phyloP scores from a whole-genome alignment of 2,113 vertebrate species.

The Aptenodytes forsteri region DNA sequence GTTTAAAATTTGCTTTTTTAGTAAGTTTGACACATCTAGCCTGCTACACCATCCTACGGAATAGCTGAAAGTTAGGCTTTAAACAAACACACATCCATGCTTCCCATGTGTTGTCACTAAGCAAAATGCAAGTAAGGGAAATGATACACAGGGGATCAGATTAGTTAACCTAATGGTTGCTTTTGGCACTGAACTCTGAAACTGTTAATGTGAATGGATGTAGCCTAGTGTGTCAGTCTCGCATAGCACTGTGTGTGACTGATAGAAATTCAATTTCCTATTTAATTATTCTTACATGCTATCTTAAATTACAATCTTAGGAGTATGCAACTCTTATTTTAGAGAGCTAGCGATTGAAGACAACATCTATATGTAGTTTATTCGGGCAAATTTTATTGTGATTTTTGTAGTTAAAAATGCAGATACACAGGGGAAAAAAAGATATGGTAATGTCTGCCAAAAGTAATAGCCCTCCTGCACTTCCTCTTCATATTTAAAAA shows the following conservation, averaged over 20 bases:
- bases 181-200: not conserved
- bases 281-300: not conserved
- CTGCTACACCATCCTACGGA: rapidly evolving
- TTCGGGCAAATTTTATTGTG: not conserved
- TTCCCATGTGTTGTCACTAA: not conserved
- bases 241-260: not conserved
- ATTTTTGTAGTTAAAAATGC: not conserved
- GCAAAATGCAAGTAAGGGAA: not conserved
- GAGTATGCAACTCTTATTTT: not conserved
- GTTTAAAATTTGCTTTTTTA: not conserved
- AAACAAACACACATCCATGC: not conserved
- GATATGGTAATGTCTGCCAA: not conserved
- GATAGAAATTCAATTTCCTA: not conserved
- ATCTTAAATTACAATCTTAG: not conserved
- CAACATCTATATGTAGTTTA: not conserved
- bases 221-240: not conserved
- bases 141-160: not conserved
- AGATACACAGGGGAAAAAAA: not conserved
- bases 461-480: not conserved
- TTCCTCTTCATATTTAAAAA: not conserved
- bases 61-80: not conserved
- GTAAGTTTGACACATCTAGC: not conserved
- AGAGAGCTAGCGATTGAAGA: not conserved
- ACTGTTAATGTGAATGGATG: not conserved
- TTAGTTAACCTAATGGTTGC: not conserved